Base-by-base conservation (phyloP, 1,140 invertebrate species). In the Neoseiulus cucumeris region DNA sequence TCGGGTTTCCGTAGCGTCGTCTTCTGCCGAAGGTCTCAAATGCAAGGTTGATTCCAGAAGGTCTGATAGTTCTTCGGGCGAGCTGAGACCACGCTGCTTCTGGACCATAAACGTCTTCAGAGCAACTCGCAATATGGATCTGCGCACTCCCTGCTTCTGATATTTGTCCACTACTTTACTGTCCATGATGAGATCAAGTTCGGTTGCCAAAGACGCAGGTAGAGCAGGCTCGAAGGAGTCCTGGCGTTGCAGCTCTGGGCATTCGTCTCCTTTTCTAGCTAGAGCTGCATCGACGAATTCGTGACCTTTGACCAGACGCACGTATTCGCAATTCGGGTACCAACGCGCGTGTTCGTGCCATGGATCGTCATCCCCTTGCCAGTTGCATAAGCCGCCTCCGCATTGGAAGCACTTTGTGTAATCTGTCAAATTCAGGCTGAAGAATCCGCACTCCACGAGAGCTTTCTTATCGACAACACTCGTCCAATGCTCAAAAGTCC, bases 261-360 rank as follows among this genome's bases (percentile, higher is more conserved):
- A 9, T 78, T 70, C 29, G 83, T 79, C 12, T 90, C 9, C 9
- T 9, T 9, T 4, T 9, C 33, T 39, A 4, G 33, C 33, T 9
- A 39, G 9, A 39, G 33, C 33, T 9, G 33, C 33, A 4, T 39
- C 33, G 33, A 39, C 80, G 74, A 85, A 92, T 12, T 83, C 79
- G 51, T 81, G 79, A 4, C 87, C 86, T 73, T 89, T 87, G 44
- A 83, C 80, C 42, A 84, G 76, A 30, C 82, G 76, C 6, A 91
- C 75, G 75, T 82, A 89, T 7, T 80, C 79, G 71, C 88, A 91
- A 59, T 84, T 81, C 1, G 81, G 80, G 69, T 87, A 87, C 87
- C 87, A 89, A 28, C 82, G 79, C 0, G 87, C 87, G 72, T 92
- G 89, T 73, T 91, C 85, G 66, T 84, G 82, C 87, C 87, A 90